Base-by-base conservation (phyloP, 2,113 vertebrate genomes). In the Passer domesticus region DNA sequence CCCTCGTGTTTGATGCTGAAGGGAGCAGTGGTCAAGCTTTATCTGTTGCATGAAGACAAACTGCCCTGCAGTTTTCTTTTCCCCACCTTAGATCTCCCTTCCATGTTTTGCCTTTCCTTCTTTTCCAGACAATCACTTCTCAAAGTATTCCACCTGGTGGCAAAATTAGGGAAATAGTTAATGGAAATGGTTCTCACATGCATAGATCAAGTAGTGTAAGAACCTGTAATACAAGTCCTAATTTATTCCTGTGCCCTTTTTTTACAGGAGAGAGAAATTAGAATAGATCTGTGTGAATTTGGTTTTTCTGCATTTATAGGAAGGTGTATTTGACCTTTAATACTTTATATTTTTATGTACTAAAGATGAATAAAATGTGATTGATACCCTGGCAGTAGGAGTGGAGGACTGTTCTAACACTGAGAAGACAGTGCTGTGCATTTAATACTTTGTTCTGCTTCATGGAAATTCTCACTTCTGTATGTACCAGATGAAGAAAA, bases 91-190 rank as follows among this genome's bases (percentile, higher is more conserved):
- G n/a, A 13, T 72, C 31, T 93, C 8, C 8, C 9, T 68, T 74
- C 22, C 15, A 4, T 56, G 5, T 56, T 76, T 50, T 83, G 10
- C 39, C 44, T 68, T 81, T 55, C 3, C 2, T n/a, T 46, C 15
- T 66, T 68, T 82, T 83, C 30, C 12, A 41, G 59, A 20, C n/a
- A 44, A 16, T 85, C 10, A 3, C 23, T 92, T 90, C 59, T 83
- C 47, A 12, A 56, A 92, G 87, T 95, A 83, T 95, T 96, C 90
- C 94, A 94, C 85, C 92, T 95, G 87, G 75, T 96, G 95, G 94
- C 60, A 95, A 94, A 90, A 68, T 86, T 64, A 72, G 76, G 79
- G 72, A 94, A 88, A 82, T 15, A 52, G 74, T 75, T 82, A 75
- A 59, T 83, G 60, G 70, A 74, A 73, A 50, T 58, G 27, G 50